These are phyloP conservation scores for Tipula vernalis DNA, from an alignment of 2,888 invertebrate genomes.

Conservation along the genomic window DNA sequence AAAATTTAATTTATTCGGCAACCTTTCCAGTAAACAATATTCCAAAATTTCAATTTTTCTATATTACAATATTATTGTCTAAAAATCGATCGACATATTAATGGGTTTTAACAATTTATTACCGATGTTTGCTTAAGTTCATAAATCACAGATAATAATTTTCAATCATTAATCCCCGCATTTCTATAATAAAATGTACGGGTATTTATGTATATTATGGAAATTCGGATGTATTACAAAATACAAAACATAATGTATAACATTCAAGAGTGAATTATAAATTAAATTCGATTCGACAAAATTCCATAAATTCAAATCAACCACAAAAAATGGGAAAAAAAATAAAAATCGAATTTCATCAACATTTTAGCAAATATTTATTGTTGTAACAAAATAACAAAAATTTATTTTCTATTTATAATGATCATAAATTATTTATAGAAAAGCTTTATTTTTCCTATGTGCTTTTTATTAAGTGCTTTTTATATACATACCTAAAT, in stretches of 20 bases:
- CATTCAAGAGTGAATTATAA: neutral
- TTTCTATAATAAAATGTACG: neutral
- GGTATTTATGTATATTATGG: no score
- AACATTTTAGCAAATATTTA: neutral
- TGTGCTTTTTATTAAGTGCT: neutral
- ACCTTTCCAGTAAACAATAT: neutral
- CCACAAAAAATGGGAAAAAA: neutral
- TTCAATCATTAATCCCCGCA: neutral
- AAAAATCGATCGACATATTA: neutral
- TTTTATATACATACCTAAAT: neutral
- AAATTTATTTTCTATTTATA: neutral
- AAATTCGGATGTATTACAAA: neutral
- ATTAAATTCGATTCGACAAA: neutral
- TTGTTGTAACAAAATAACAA: neutral
- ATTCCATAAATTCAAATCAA: neutral
- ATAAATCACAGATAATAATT: neutral
- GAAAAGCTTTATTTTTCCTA: neutral
- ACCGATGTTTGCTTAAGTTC: neutral
- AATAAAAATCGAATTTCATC: neutral
- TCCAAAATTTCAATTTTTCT: neutral
- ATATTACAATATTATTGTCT: neutral
- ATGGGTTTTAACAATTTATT: neutral
- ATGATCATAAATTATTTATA: neutral
- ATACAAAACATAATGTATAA: neutral
- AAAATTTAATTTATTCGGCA: neutral